These are phyloP conservation scores for Tetragnatha montana DNA, from an alignment of 2,888 invertebrate genomes.

Conservation along the genomic window DNA sequence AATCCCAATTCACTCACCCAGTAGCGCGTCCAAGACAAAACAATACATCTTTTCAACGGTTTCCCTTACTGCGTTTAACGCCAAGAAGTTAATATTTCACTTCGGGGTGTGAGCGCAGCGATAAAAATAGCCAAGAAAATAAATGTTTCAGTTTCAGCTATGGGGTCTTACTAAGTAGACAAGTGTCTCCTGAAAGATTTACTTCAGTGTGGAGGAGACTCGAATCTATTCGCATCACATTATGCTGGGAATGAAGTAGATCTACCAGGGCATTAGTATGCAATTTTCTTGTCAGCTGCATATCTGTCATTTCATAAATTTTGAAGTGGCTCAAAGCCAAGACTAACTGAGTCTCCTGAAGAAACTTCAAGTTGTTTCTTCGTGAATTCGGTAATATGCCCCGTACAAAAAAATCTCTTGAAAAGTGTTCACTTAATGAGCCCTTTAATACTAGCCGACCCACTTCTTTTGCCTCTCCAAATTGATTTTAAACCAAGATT, in stretches of 20 bases:
- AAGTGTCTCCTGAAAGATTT: conserved; percentile 51
- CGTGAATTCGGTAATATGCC: neutral
- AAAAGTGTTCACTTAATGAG: no score
- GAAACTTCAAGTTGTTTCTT: neutral
- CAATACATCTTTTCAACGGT: conserved; percentile 66
- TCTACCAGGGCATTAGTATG: conserved; percentile 50
- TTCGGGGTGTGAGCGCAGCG: conserved; percentile 26
- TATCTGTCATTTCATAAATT: conserved; percentile 39
- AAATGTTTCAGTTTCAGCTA: conserved; percentile 54
- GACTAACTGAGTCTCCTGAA: neutral
- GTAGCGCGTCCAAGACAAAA: conserved; percentile 26
- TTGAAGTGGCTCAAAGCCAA: conserved; percentile 3
- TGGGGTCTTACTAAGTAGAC: conserved; percentile 52
- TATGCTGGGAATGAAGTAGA: conserved; percentile 43
- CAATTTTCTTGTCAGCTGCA: conserved; percentile 59
- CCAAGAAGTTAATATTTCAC: conserved; percentile 63
- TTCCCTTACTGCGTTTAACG: conserved; percentile 59
- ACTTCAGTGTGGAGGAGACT: conserved; percentile 21
- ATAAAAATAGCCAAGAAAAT: conserved; percentile 64
- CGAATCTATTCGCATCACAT: conserved; percentile 24
- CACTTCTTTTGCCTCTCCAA: no score
- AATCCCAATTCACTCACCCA: neutral
- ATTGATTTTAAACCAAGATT: no score
- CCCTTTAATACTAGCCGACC: no score
- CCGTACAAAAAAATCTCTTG: no score